Base-by-base conservation (phyloP, 2,113 vertebrate genomes). In the Anseranas semipalmata region DNA sequence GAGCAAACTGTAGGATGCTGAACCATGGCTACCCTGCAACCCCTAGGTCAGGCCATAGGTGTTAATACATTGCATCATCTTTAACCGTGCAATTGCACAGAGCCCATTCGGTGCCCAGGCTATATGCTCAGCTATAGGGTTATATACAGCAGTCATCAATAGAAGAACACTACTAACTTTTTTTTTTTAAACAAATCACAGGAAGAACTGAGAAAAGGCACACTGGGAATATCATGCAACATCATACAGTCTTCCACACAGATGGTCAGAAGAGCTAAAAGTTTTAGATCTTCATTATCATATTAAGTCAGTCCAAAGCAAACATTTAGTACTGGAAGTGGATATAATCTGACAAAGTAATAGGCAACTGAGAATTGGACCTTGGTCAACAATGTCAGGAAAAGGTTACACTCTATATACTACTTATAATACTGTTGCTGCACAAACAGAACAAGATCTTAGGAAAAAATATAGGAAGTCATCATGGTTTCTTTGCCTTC, bases 311-410 rank as follows among this genome's bases (percentile, higher is more conserved):
- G 15, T 81, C 88, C 93, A 96, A 92, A 90, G 71, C 15, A 94
- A 89, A 86, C 3, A 71, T 55, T 87, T 56, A n/a, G 27, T n/a
- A 46, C 13, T 52, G 72, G 27, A 91, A 93, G 20, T 9, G 27
- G 46, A 92, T 65, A 81, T 56, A 78, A 90, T 22, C 43, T 89
- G 30, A 15, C 35, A 65, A 87, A 92, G 24, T 75, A 86, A 81
- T 6, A 56, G 58, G 60, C 39, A 86, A 70, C 43, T 41, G 59
- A 53, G 32, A 59, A 15, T 9, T 92, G 83, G 76, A 88, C 33
- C 30, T 59, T 56, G 30, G 12, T 94, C 82, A 97, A 94, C 60
- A 88, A 56, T 91, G 77, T 85, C 70, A 92, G 53, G 50, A 91
- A 46, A n/a, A 87, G 30, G 55, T 77, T 85, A 65, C 30, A 32